Conservation (phyloP, 2,797 vertebrate genomes). For the Sparidentex hasta region DNA sequence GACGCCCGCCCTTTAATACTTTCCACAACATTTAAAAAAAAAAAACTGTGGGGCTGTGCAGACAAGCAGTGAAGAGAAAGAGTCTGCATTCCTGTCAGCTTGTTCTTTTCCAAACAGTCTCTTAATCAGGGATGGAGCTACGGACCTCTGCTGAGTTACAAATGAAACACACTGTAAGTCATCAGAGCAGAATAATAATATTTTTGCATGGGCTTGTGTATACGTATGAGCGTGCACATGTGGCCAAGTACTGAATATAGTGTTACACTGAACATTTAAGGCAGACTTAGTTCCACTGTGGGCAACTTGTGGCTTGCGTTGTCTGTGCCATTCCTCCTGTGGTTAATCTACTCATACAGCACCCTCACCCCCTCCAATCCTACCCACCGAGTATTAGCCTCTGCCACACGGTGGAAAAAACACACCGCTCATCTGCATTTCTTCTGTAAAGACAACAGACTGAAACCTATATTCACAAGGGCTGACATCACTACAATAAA, state of each 20-base stretch:
- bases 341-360: conserved; percentile 77
- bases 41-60: conserved; percentile 60
- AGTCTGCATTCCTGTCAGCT: conserved; percentile 65
- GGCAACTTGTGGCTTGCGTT: conserved; percentile 61
- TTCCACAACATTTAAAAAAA: conserved; percentile 81
- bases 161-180: conserved; percentile 83
- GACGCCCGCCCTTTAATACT: conserved; percentile 75
- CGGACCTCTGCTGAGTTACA: conserved; percentile 67
- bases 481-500: conserved; percentile 67
- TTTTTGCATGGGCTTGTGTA: conserved; percentile 46
- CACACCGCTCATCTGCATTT: conserved; percentile 64
- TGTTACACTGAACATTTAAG: conserved; percentile 74
- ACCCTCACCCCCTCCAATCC: conserved; percentile 24
- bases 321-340: conserved; percentile 74
- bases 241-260: conserved; percentile 56
- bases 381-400: conserved; percentile 49
- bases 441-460: conserved; percentile 59
- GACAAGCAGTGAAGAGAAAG: conserved; percentile 58
- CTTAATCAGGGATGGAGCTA: conserved; percentile 68
- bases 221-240: conserved; percentile 26
- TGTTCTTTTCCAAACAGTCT: conserved; percentile 76
- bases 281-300: conserved; percentile 80
- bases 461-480: conserved; percentile 56
- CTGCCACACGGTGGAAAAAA: conserved; percentile 76
- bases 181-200: conserved; percentile 53